Conservation (phyloP, 2,113 vertebrate genomes). For the Coregonus clupeaformis region DNA sequence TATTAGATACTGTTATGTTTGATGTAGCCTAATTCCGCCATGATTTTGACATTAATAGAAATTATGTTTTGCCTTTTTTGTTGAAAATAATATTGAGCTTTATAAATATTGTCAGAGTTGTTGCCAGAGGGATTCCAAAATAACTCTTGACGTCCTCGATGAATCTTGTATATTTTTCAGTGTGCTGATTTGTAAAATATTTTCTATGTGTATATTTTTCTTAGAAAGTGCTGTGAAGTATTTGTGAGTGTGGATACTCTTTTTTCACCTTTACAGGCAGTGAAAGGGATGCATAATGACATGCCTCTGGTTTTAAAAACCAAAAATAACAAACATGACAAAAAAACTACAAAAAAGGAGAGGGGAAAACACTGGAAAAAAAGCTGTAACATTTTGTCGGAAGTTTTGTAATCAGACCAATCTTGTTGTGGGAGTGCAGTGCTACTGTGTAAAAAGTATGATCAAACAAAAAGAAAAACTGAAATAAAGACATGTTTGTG, state of each 20-base stretch:
- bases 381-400: constrained; percentile 78
- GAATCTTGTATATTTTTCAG: constrained; percentile 98
- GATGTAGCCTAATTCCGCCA: constrained; percentile 76
- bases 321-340: constrained; percentile 86
- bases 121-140: constrained; percentile 88
- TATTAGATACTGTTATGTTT: constrained; percentile 81
- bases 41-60: constrained; percentile 79
- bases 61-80: constrained; percentile 85
- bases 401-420: constrained; percentile 91
- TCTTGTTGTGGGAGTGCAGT: constrained; percentile 92
- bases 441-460: constrained; percentile 85
- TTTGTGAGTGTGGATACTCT: constrained; percentile 84
- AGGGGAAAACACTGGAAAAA: constrained; percentile 17
- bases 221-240: constrained; percentile 96
- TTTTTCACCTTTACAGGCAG: constrained; percentile 81
- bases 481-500: constrained; percentile 76
- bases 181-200: constrained; percentile 97
- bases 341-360: constrained; percentile 43
- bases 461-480: constrained; percentile 52
- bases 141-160: constrained; percentile 83
- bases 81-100: constrained; percentile 79
- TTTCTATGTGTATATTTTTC: constrained; percentile 98
- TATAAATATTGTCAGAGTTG: constrained; percentile 90
- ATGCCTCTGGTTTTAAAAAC: constrained; percentile 91
- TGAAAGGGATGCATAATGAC: constrained; percentile 90